Evolutionary conservation across 2,888 invertebrate genomes (phyloP).

Genomic region (Agrypnus murinus): DNA sequence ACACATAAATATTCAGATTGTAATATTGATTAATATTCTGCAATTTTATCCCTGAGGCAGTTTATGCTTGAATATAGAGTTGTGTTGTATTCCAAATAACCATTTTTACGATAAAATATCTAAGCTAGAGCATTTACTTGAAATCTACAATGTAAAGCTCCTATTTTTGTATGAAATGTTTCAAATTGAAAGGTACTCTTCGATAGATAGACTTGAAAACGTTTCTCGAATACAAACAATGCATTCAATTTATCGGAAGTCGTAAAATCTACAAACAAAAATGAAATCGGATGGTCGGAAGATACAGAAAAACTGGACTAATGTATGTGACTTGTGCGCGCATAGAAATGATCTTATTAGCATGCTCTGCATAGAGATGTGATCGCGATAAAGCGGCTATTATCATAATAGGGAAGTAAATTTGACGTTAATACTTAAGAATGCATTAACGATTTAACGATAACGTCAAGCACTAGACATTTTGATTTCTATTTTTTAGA

Average conservation of each 20-base stretch:
- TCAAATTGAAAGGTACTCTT: background rate
- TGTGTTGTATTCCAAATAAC: too few species aligned
- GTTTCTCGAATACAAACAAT: background rate
- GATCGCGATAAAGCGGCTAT: slow-evolving; percentile 23
- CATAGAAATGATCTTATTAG: slow-evolving; percentile 35
- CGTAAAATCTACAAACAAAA: slow-evolving; percentile 36
- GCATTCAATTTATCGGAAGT: slow-evolving; percentile 5
- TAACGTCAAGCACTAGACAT: background rate
- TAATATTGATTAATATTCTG: too few species aligned
- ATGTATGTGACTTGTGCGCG: slow-evolving; percentile 32
- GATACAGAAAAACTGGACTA: slow-evolving; percentile 34
- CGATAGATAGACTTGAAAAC: background rate
- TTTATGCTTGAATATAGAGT: too few species aligned
- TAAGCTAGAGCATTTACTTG: too few species aligned
- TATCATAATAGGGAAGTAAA: slow-evolving; percentile 36
- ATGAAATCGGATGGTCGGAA: slow-evolving; percentile 33
- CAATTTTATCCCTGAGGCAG: too few species aligned
- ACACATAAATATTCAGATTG: too few species aligned
- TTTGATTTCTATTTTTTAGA: slow-evolving; percentile 1
- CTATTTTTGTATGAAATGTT: background rate
- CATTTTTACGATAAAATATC: too few species aligned
- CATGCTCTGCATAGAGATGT: slow-evolving; percentile 40
- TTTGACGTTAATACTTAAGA: slow-evolving; percentile 26
- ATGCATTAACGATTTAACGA: slow-evolving; percentile 21
- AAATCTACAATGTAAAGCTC: too few species aligned